Evolutionary conservation across 2,113 vertebrate species (phyloP), one percentile per base, ranked within the genome.

Genomic region (Labeo rohita): DNA sequence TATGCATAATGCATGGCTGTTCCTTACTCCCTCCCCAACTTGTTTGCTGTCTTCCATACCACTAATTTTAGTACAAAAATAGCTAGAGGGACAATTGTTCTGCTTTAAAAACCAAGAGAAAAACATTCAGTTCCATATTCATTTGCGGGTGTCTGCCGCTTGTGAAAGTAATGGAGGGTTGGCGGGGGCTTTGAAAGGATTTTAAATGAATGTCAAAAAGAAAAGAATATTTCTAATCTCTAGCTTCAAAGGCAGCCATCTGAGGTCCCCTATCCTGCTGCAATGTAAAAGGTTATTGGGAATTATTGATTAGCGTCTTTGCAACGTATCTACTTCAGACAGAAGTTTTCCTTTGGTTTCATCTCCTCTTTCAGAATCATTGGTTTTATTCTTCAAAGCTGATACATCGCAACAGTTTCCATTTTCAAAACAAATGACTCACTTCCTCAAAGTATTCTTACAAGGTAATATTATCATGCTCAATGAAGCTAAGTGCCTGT

Each of bases 1-100:
- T 68, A 81, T 87, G 84, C 76, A 86, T 88, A 85, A 88, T 88
- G 68, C 79, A 87, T 88, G 70, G n/a, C 21, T 84, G 59, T 47
- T 84, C 23, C 43, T 86, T 83, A n/a, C 56, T 50, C 47, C 68
- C 70, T 84, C 49, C 56, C 81, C 56, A 39, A 61, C 36, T 43
- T 77, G 65, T 83, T 73, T 86, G 75, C 86, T 72, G 85, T 83
- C 65, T 83, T 75, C 56, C 72, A 63, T 78, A 73, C 52, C 74
- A 84, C 80, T 85, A 83, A 89, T 87, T 81, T 79, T 59, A 65
- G 82, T 85, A 70, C 84, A 80, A 52, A 87, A 85, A 83, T 85
- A 89, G 85, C 86, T 45, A 39, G 34, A 78, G 74, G 86, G 75
- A 66, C 79, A 85, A 74, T 85, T 81, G 59, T 85, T 88, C 47